Evolutionary conservation across 2,888 invertebrate genomes (phyloP).

Genomic region (Chironomus tentans): DNA sequence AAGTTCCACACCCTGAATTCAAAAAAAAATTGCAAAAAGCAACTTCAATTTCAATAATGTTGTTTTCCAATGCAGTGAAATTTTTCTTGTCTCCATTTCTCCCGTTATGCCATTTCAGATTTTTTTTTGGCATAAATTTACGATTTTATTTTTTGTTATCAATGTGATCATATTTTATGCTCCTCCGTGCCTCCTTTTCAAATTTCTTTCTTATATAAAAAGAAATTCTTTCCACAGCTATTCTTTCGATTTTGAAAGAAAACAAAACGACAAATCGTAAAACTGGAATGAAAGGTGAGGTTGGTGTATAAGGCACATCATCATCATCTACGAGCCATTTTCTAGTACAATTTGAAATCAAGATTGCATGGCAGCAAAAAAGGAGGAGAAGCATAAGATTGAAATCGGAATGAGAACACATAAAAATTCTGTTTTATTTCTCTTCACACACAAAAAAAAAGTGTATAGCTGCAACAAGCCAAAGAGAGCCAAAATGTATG

Average conservation of each 20-base stretch:
- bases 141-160: conserved; percentile 14
- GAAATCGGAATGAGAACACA: conserved; percentile 2
- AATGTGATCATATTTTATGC: conserved; percentile 20
- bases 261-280: background rate
- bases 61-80: conserved; percentile 9
- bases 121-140: conserved; percentile 2
- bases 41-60: conserved; percentile 1
- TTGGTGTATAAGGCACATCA: too few species aligned
- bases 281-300: background rate
- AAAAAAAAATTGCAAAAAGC: background rate
- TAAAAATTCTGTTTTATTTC: conserved; percentile 8
- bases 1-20: background rate
- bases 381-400: background rate
- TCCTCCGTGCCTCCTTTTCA: background rate
- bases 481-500: background rate
- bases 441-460: background rate
- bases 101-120: too few species aligned
- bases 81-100: too few species aligned
- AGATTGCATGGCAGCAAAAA: background rate
- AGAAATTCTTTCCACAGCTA: background rate
- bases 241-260: background rate
- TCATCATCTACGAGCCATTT: background rate
- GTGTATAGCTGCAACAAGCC: background rate
- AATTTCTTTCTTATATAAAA: background rate
- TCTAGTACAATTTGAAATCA: background rate